Evolutionary conservation across 2,888 invertebrate genomes (phyloP).

Genomic region (Zootermopsis nevadensis): DNA sequence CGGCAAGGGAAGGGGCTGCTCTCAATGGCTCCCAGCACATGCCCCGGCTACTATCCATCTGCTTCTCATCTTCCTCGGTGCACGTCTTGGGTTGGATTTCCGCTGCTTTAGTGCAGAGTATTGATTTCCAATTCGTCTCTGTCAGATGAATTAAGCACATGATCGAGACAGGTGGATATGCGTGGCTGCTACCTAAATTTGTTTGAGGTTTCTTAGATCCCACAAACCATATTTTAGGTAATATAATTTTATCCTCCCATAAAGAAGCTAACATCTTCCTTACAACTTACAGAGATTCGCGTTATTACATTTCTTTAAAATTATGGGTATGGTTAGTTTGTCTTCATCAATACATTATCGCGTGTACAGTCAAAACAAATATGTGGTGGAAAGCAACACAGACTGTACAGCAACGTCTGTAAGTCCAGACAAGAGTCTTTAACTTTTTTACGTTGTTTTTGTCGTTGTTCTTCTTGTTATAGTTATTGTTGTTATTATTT

Average conservation of each 20-base stretch:
- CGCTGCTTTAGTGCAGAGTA: background rate
- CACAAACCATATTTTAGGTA: background rate
- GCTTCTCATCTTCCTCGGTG: background rate
- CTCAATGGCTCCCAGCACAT: background rate
- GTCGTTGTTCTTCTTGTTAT: too few species aligned
- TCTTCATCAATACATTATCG: background rate
- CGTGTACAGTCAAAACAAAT: background rate
- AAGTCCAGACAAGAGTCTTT: too few species aligned
- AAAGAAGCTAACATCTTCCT: background rate
- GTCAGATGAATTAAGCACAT: constrained; percentile 43
- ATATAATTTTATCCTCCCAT: background rate
- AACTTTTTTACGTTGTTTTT: too few species aligned
- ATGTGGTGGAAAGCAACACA: too few species aligned
- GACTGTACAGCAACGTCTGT: too few species aligned
- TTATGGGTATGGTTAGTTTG: background rate
- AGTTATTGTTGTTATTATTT: too few species aligned
- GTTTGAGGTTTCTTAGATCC: constrained; percentile 24
- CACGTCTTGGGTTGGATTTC: background rate
- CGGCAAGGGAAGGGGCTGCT: background rate
- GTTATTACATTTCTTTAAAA: background rate
- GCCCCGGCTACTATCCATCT: background rate
- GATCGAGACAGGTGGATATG: constrained; percentile 25
- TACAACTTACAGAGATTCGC: background rate
- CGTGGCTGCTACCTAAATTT: constrained; percentile 43
- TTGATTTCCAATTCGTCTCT: constrained; percentile 47